These are phyloP conservation scores for Drosophila santomea DNA, from an alignment of 1,140 invertebrate genomes.

Conservation along the genomic window DNA sequence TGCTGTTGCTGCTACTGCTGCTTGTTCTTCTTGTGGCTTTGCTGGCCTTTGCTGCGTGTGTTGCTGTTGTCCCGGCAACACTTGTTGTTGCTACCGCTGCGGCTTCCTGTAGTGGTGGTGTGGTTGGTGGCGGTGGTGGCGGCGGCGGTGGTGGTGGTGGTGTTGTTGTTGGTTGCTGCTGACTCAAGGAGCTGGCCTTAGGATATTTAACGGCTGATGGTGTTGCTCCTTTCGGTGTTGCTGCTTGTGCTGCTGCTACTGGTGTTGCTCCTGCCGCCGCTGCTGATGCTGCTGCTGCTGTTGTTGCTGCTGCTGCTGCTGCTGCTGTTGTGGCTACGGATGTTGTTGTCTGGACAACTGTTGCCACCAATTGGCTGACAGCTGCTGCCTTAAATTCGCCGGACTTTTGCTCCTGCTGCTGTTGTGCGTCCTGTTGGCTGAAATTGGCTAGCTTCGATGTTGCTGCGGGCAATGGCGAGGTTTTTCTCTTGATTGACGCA, in stretches of 20 bases:
- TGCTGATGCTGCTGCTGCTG: constrained; percentile 13
- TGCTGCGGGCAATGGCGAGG: constrained; percentile 70
- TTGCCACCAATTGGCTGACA: constrained; percentile 44
- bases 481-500: constrained; percentile 83
- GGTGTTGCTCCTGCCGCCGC: neutral
- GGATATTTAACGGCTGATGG: constrained; percentile 10
- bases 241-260: constrained; percentile 31
- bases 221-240: constrained; percentile 26
- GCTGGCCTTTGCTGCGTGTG: constrained; percentile 27
- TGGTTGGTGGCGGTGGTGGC: constrained; percentile 8
- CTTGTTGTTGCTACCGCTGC: constrained; percentile 19
- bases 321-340: constrained; percentile 12
- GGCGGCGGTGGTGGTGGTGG: constrained; percentile 29
- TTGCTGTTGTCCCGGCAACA: constrained; percentile 3
- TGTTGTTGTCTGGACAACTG: constrained; percentile 36
- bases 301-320: constrained; percentile 13
- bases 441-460: constrained; percentile 68
- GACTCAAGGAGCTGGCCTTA: constrained; percentile 84
- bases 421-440: constrained; percentile 41
- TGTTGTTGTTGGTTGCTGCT: constrained; percentile 28
- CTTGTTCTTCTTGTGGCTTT: constrained; percentile 18
- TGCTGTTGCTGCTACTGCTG: constrained; percentile 23
- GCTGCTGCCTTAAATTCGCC: constrained; percentile 40
- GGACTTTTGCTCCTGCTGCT: constrained; percentile 14
- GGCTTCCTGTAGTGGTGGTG: constrained; percentile 35